Evolutionary conservation across 2,888 invertebrate species (phyloP).

Genomic region (Tetragnatha montana): DNA sequence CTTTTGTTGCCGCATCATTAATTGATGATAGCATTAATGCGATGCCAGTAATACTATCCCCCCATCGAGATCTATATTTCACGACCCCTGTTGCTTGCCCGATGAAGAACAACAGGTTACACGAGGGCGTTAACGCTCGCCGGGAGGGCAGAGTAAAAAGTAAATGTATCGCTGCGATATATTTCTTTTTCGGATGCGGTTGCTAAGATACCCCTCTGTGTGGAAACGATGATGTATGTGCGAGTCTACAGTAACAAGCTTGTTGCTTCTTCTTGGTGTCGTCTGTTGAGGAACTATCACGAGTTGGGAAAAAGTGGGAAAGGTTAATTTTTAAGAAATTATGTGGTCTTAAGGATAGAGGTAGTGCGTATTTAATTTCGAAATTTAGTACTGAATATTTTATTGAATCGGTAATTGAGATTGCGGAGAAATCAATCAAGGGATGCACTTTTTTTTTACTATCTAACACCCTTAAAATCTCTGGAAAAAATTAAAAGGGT

Average conservation of each 20-base stretch:
- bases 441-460: too few species aligned
- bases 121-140: conserved; percentile 23
- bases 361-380: too few species aligned
- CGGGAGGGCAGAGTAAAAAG: conserved; percentile 12
- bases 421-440: too few species aligned
- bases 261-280: conserved; percentile 10
- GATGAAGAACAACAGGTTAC: conserved; percentile 49
- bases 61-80: conserved; percentile 52
- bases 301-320: neutral
- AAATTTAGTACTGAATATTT: too few species aligned
- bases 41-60: conserved; percentile 30
- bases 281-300: neutral
- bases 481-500: too few species aligned
- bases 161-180: conserved; percentile 25
- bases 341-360: too few species aligned
- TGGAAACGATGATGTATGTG: conserved; percentile 45
- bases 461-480: too few species aligned
- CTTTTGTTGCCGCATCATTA: conserved; percentile 20
- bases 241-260: conserved; percentile 42
- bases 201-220: conserved; percentile 39
- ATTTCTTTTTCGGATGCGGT: conserved; percentile 43
- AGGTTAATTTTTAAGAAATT: too few species aligned
- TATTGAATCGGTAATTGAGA: too few species aligned
- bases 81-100: conserved; percentile 50
- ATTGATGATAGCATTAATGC: conserved; percentile 35